Conservation (phyloP, 2,113 vertebrate species). For the Corythornis madagascariensis region DNA sequence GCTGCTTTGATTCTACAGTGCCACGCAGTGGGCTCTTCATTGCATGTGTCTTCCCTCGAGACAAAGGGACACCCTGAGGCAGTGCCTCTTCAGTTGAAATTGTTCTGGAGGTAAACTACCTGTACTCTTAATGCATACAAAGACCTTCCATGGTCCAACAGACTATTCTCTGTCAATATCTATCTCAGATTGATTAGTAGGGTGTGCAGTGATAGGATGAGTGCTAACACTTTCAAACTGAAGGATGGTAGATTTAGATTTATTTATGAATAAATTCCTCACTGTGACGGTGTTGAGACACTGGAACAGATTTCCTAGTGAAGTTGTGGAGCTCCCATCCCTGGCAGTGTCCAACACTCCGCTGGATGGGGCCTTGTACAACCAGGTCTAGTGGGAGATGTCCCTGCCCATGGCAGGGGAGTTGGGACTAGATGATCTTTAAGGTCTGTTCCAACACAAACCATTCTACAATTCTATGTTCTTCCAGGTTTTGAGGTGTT, state of each 20-base stretch:
- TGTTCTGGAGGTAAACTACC: neutral
- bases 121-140: neutral
- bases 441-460: neutral
- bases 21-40: accelerated
- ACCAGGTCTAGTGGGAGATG: neutral
- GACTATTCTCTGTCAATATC: accelerated
- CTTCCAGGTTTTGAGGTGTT: neutral
- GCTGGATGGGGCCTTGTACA: neutral
- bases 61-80: neutral
- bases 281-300: neutral
- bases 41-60: neutral
- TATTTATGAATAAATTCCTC: neutral
- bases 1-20: neutral
- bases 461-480: neutral
- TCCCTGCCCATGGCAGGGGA: neutral
- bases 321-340: neutral
- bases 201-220: neutral
- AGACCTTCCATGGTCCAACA: accelerated
- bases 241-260: neutral
- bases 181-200: neutral
- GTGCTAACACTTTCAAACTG: neutral
- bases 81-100: accelerated
- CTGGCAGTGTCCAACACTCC: neutral
- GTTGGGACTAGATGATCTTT: neutral
- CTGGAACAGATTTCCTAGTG: neutral